Evolutionary conservation across 2,888 invertebrate genomes (phyloP), one percentile per base, ranked within the genome.

Genomic region (Argyresthia albistria): DNA sequence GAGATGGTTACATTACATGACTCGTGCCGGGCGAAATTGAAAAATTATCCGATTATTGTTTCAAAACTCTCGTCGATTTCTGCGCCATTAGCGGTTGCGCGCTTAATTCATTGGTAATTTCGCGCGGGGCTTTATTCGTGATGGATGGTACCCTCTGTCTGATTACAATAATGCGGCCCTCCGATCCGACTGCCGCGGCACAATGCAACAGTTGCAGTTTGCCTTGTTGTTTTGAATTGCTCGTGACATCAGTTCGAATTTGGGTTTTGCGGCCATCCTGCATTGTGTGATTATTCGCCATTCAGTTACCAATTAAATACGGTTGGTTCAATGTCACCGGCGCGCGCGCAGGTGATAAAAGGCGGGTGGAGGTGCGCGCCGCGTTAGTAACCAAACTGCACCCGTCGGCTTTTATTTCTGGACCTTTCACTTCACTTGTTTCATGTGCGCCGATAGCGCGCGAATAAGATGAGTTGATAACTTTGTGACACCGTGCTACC

Each of bases 261-360:
- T 71, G 74, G 81, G 72, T 73, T 65, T 60, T 69, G 71, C 77
- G 84, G 84, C 86, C 84, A 25, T 11, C 45, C 25, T 25, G 35
- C 36, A 11, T 47, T 6, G 6, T 8, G 70, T 69, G 71, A 72
- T 76, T 82, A 80, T 74, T 76, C 71, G 76, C 77, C 81, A 76
- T 78, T 79, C 76, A 84, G 79, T 87, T 87, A 83, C 81, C 83
- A 84, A 86, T 87, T 84, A 86, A 81, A 76, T 80, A 82, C 73
- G 78, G 76, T 73, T 78, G 76, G 81, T 75, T 87, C 86, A 87
- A 87, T 87, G 87, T 82, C 87, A 78, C 60, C 25, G 70, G 47
- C 15, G 43, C 43, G 78, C 71, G 77, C 81, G 80, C 76, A 71
- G 42, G 45, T 82, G 69, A 86, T 87, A 87, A 82, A 87, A 84